These are phyloP conservation scores for Tauraco erythrolophus DNA, from an alignment of 2,113 vertebrate genomes.

Conservation along the genomic window DNA sequence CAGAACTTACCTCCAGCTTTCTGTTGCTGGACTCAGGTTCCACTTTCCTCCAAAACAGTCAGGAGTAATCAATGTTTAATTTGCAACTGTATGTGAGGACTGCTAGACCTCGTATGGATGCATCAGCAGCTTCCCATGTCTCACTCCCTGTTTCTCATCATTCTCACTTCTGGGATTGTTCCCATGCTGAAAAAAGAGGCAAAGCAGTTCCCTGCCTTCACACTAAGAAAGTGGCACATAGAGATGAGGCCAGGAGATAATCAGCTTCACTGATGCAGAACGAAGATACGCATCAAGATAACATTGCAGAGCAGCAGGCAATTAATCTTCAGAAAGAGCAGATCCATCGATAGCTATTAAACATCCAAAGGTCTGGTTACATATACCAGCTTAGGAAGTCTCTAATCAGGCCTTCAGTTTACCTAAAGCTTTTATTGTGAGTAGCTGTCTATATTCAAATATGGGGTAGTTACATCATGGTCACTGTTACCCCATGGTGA, in stretches of 20 bases:
- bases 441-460: background rate
- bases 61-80: background rate
- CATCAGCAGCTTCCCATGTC: background rate
- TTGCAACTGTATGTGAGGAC: background rate
- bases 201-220: background rate
- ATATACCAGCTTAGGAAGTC: background rate
- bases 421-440: background rate
- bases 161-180: background rate
- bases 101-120: background rate
- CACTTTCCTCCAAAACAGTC: background rate
- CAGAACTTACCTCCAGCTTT: background rate
- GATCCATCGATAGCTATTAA: background rate
- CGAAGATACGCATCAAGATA: fast-evolving
- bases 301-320: background rate
- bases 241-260: background rate
- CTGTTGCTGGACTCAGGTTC: background rate
- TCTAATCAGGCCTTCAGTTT: background rate
- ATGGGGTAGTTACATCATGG: background rate
- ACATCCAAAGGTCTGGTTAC: background rate
- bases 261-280: background rate
- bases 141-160: background rate
- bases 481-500: fast-evolving
- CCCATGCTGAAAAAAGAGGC: background rate
- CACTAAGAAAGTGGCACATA: background rate
- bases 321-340: background rate